A percentile compares a stretch with the other conserved stretches of the same genome.
phyloP scores from a whole-genome alignment of 2,113 vertebrate genomes.

The Anoura caudifer region DNA sequence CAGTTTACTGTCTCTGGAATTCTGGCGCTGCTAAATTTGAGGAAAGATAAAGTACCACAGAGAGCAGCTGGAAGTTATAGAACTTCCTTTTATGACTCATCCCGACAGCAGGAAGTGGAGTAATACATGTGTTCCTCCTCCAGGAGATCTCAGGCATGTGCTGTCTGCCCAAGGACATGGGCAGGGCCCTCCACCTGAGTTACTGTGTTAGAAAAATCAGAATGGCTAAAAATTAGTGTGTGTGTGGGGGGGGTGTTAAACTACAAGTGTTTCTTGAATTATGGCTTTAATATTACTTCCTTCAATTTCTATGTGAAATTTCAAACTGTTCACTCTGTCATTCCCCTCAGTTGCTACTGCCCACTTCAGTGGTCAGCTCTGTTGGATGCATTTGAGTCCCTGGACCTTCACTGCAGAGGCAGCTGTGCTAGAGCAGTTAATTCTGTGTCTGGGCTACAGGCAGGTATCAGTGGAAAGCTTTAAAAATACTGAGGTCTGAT shows the following conservation, averaged over 20 bases:
- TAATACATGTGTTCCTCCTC: fast-evolving
- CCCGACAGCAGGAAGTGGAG: background rate
- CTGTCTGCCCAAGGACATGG: fast-evolving
- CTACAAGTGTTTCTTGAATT: background rate
- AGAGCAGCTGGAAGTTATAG: background rate
- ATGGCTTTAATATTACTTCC: background rate
- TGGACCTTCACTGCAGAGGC: background rate
- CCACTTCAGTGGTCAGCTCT: background rate
- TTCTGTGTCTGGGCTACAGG: background rate
- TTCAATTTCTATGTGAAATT: background rate
- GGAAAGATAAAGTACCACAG: slow-evolving; percentile 17
- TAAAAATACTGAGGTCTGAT: background rate
- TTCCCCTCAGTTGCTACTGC: background rate
- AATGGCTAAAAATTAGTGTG: background rate
- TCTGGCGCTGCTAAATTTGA: background rate
- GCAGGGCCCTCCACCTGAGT: fast-evolving
- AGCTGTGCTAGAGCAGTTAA: background rate
- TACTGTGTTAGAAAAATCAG: background rate
- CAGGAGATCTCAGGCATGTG: background rate
- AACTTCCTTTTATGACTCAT: slow-evolving; percentile 54
- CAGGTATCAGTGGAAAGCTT: background rate
- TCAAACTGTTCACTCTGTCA: background rate
- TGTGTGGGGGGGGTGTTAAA: background rate
- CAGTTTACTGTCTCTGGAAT: background rate
- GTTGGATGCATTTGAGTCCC: background rate